Evolutionary conservation across 2,113 vertebrate genomes (phyloP).

Genomic region (Shinisaurus crocodilurus): DNA sequence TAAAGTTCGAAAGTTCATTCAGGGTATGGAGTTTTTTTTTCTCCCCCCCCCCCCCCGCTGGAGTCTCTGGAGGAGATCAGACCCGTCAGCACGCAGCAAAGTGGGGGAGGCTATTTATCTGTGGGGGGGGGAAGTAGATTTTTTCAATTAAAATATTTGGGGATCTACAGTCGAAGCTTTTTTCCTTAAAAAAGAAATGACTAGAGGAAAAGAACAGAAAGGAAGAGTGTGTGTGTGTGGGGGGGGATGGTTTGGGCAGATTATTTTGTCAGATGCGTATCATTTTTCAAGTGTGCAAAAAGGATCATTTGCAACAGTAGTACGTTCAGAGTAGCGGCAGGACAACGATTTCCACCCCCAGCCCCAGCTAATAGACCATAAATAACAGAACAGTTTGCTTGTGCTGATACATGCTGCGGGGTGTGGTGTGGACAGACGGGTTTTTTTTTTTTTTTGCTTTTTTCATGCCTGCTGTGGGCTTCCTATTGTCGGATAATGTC

Average conservation of each 20-base stretch:
- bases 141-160: slow-evolving; percentile 33
- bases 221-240: neutral
- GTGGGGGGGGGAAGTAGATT: neutral
- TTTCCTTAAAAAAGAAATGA: neutral
- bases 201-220: neutral
- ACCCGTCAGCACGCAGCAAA: slow-evolving; percentile 1
- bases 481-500: neutral
- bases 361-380: neutral
- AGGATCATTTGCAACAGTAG: neutral
- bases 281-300: neutral
- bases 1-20: slow-evolving; percentile 34
- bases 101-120: slow-evolving; percentile 9
- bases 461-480: neutral
- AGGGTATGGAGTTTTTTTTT: neutral
- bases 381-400: neutral
- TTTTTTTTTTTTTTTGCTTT: neutral
- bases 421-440: too few relatives aligned
- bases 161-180: neutral
- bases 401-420: neutral
- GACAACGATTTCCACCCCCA: neutral
- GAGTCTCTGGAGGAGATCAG: slow-evolving; percentile 17
- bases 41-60: too few relatives aligned
- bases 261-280: neutral
- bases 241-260: neutral
- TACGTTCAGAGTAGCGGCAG: neutral